Evolutionary conservation across 2,113 vertebrate species (phyloP), one percentile per base, ranked within the genome.

Genomic region (Poicephalus gulielmi): DNA sequence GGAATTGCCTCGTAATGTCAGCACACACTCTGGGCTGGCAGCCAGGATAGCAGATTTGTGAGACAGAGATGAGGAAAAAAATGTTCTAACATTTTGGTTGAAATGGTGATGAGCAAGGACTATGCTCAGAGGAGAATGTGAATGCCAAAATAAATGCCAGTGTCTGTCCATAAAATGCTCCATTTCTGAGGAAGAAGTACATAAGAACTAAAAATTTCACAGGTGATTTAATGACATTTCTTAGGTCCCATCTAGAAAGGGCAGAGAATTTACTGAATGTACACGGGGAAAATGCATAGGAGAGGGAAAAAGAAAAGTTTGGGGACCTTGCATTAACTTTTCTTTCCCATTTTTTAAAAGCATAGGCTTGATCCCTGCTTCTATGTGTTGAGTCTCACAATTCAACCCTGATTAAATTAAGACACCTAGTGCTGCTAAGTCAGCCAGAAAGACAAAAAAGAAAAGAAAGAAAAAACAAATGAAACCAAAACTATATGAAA

Each of bases 21-120:
- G 75, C 73, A 76, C 35, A 76, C 28, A 71, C 39, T 67, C 62
- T 57, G 47, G 71, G 80, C 59, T 64, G 39, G 13, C 35, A 83
- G 67, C 76, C 87, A 92, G 33, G 37, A 16, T 19, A 88, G 68
- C 43, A 94, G 81, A 88, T 93, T 55, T 86, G 63, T 82, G 77
- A 71, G 59, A 93, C 28, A 46, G 53, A 69, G 33, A 79, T 44
- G 59, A 59, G 66, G 66, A 59, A 82, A 41, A 59, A 69, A 69
- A 35, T 71, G 59, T 49, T 88, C 71, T 76, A 76, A 79, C 71
- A 73, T 79, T 94, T 94, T 83, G 63, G 30, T 49, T 85, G 74
- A 90, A 86, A 68, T 43, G 24, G 39, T 75, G 57, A 76, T 63
- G 86, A 94, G 16, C 57, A 69, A 79, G 43, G 62, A 14, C 37